phyloP scores from a whole-genome alignment of 2,888 invertebrate genomes.

The Tanytarsus gracilentus region DNA sequence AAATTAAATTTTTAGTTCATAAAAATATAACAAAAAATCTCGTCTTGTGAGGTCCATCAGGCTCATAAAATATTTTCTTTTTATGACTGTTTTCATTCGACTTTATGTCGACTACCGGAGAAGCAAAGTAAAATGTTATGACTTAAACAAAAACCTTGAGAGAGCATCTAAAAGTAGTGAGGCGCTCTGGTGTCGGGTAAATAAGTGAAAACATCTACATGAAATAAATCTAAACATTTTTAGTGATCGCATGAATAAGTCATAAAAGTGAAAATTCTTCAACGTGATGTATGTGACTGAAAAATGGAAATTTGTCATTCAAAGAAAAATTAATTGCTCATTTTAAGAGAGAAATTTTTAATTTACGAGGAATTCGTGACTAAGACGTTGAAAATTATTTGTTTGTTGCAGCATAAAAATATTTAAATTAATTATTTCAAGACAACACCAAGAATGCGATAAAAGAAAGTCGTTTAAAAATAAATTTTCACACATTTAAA shows the following conservation, averaged over 20 bases:
- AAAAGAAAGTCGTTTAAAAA: too few relatives aligned
- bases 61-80: background rate
- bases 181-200: background rate
- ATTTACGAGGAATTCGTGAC: slow-evolving; percentile 19
- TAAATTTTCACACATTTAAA: too few relatives aligned
- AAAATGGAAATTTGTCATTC: slow-evolving; percentile 23
- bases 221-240: too few relatives aligned
- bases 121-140: too few relatives aligned
- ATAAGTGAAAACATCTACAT: background rate
- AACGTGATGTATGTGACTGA: background rate
- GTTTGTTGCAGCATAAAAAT: background rate
- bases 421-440: background rate
- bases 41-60: slow-evolving; percentile 25
- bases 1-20: too few relatives aligned
- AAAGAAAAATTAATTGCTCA: slow-evolving; percentile 16
- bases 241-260: slow-evolving; percentile 4
- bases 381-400: background rate
- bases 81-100: slow-evolving; percentile 12
- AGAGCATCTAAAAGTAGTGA: background rate
- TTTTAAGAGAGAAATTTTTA: slow-evolving; percentile 15
- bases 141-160: slow-evolving; percentile 28
- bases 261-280: slow-evolving; percentile 5
- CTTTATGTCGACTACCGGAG: slow-evolving; percentile 7
- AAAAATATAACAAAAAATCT: background rate
- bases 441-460: background rate